Evolutionary conservation across 1,140 invertebrate genomes (phyloP).

Genomic region (Monochamus saltuarius): DNA sequence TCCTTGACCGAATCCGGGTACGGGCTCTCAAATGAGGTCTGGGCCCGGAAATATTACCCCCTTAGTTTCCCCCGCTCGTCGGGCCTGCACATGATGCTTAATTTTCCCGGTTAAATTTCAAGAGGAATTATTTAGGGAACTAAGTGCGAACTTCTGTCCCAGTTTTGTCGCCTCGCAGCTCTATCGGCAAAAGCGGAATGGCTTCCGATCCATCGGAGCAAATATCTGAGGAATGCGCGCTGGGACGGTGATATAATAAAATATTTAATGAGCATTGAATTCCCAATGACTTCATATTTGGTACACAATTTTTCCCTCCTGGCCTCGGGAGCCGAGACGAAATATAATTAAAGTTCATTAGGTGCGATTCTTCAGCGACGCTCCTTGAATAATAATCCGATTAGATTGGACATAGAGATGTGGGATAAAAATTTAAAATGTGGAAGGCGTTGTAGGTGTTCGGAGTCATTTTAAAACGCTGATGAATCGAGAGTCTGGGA

Average conservation of each 20-base stretch:
- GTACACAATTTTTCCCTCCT: constrained; percentile 1
- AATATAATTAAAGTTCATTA: neutral
- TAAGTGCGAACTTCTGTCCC: too few species aligned
- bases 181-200: too few species aligned
- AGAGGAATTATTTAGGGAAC: too few species aligned
- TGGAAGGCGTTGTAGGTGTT: neutral
- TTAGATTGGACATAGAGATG: neutral
- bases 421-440: neutral
- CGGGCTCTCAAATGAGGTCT: too few species aligned
- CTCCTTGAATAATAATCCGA: neutral
- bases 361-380: neutral
- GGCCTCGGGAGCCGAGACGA: neutral
- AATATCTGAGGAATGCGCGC: constrained; percentile 23
- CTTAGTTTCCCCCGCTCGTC: too few species aligned
- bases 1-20: too few species aligned
- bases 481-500: too few species aligned
- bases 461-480: neutral
- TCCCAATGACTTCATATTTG: constrained; percentile 27
- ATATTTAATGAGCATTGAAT: constrained; percentile 21
- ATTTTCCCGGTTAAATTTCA: too few species aligned
- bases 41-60: too few species aligned
- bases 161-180: too few species aligned
- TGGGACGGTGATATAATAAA: constrained; percentile 19
- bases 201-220: constrained; percentile 6
- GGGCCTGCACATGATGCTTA: too few species aligned